phyloP scores from a whole-genome alignment of 2,888 invertebrate genomes.

The Germaria angustata region DNA sequence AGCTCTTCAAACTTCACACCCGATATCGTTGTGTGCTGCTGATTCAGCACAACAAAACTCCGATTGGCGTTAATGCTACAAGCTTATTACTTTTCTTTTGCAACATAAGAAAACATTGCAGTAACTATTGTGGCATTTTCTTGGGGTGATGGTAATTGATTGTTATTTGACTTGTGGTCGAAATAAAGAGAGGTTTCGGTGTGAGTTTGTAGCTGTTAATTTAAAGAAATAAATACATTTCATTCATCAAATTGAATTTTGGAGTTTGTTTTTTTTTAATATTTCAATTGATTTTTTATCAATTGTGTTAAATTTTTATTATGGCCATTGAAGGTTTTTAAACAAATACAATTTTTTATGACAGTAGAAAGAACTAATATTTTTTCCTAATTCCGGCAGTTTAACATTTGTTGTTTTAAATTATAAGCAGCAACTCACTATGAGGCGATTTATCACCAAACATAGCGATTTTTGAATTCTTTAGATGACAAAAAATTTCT shows the following conservation, averaged over 20 bases:
- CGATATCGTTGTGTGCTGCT: background rate
- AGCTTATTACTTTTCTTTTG: constrained; percentile 1
- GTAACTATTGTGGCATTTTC: constrained; percentile 46
- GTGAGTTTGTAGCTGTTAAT: constrained; percentile 8
- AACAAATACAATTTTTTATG: background rate
- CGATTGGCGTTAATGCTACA: constrained; percentile 9
- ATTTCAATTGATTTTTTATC: background rate
- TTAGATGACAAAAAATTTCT: too few species aligned
- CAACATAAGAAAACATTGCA: constrained; percentile 14
- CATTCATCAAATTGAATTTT: constrained; percentile 11
- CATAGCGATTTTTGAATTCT: too few species aligned
- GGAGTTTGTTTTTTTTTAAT: background rate
- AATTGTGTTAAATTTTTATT: background rate
- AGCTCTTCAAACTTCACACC: constrained; percentile 12
- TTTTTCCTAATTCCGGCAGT: background rate
- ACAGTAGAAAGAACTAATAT: background rate
- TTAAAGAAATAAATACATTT: constrained; percentile 29
- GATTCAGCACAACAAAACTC: background rate
- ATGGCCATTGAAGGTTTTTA: background rate
- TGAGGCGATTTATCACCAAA: too few species aligned
- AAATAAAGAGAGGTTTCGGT: background rate
- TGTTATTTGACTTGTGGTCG: constrained; percentile 54
- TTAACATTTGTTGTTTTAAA: too few species aligned
- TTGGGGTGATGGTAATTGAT: constrained; percentile 58
- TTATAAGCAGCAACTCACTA: too few species aligned